These are phyloP conservation scores for Peromyscus eremicus DNA, from an alignment of 2,797 vertebrate genomes.

Conservation along the genomic window DNA sequence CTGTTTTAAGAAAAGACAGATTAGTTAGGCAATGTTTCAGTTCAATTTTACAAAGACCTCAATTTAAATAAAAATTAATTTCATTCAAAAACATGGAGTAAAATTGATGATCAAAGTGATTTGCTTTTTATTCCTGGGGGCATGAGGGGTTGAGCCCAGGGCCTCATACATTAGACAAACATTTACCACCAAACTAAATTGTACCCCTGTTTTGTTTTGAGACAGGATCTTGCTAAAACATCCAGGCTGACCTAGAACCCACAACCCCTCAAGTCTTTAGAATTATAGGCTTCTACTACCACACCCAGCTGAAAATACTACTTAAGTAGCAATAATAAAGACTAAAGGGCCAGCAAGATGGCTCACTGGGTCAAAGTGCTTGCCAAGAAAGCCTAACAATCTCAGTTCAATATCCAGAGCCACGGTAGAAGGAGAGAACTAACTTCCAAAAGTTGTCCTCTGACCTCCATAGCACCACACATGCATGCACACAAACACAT, in stretches of 20 bases:
- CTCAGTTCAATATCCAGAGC: neutral
- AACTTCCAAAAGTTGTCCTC: neutral
- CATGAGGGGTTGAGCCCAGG: neutral
- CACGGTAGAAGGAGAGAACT: neutral
- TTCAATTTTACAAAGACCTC: slow-evolving; percentile 50
- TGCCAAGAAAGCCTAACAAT: neutral
- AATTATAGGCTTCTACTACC: neutral
- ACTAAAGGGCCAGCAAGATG: neutral
- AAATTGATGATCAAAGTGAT: slow-evolving; percentile 37
- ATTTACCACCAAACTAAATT: neutral
- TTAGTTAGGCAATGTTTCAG: too few species aligned
- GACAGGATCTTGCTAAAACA: neutral
- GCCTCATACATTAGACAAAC: neutral
- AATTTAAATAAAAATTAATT: slow-evolving; percentile 69
- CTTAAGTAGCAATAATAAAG: slow-evolving; percentile 27
- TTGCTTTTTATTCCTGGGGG: neutral
- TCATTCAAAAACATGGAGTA: slow-evolving; percentile 49
- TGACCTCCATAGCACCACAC: neutral
- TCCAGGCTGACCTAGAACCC: neutral
- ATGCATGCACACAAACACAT: neutral
- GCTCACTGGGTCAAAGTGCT: neutral
- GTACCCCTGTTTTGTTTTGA: neutral
- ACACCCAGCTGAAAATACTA: neutral
- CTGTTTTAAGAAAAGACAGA: slow-evolving; percentile 87
- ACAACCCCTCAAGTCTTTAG: too few species aligned